These are phyloP conservation scores for Batillaria attramentaria DNA, from an alignment of 1,140 invertebrate species.

Conservation along the genomic window DNA sequence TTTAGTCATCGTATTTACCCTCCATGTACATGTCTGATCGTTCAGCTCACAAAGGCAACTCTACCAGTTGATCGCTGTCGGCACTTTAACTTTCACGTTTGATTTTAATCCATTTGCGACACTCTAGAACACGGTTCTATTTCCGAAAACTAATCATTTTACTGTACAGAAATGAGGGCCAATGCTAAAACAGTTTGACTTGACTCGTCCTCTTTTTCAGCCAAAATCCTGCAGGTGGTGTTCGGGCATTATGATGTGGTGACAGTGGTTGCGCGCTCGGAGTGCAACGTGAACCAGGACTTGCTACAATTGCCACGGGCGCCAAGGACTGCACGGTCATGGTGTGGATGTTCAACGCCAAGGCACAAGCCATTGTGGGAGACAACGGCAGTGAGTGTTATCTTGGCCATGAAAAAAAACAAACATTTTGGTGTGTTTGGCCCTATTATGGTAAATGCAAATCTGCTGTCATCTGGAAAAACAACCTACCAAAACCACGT, in stretches of 20 bases:
- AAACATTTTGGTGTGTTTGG: neutral
- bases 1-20: neutral
- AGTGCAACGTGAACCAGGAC: conserved; percentile 98
- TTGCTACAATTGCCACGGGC: conserved; percentile 98
- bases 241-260: conserved; percentile 99
- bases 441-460: too few relatives aligned
- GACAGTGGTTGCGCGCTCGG: conserved; percentile 89
- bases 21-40: neutral
- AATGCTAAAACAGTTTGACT: too few relatives aligned
- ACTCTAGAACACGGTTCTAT: neutral
- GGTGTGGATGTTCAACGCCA: conserved; percentile 98
- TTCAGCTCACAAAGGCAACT: too few relatives aligned
- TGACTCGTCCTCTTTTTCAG: conserved; percentile 77
- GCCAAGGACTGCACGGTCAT: conserved; percentile 98
- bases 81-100: too few relatives aligned
- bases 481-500: too few relatives aligned
- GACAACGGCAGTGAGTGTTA: conserved; percentile 76
- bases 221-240: conserved; percentile 97
- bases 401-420: neutral
- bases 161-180: too few relatives aligned
- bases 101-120: neutral
- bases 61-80: too few relatives aligned
- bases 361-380: conserved; percentile 95
- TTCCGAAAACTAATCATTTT: too few relatives aligned
- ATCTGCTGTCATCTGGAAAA: too few relatives aligned